Conservation (phyloP, 2,113 vertebrate genomes). For the Mustelus asterias region DNA sequence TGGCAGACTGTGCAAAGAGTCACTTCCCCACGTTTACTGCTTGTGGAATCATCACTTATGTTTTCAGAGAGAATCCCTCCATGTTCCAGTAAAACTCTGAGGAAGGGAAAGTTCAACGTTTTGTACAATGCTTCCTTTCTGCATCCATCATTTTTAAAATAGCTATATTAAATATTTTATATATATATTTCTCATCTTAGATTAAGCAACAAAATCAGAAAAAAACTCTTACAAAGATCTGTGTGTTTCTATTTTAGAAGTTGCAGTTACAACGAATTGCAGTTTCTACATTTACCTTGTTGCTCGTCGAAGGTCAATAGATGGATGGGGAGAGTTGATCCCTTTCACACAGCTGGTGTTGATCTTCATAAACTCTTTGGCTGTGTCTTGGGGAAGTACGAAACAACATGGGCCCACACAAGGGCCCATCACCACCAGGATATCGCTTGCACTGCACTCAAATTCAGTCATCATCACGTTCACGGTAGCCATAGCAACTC, state of each 20-base stretch:
- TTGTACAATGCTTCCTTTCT: neutral
- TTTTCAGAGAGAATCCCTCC: conserved; percentile 72
- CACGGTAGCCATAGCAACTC: conserved; percentile 78
- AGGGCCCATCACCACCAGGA: conserved; percentile 75
- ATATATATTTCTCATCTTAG: neutral
- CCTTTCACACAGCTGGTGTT: conserved; percentile 69
- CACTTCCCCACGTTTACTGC: conserved; percentile 53
- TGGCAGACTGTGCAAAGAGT: conserved; percentile 79
- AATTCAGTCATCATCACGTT: conserved; percentile 74
- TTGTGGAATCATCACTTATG: conserved; percentile 68
- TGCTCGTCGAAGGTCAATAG: conserved; percentile 74
- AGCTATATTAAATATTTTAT: neutral
- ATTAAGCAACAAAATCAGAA: neutral
- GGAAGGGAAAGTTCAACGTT: neutral
- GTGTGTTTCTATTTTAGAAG: neutral
- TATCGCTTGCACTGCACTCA: conserved; percentile 60
- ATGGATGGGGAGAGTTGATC: conserved; percentile 56
- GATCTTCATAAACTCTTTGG: conserved; percentile 62
- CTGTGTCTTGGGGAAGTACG: conserved; percentile 62
- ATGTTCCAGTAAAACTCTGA: conserved; percentile 75
- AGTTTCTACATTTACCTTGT: conserved; percentile 65
- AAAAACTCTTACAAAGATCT: neutral
- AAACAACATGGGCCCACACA: conserved; percentile 86
- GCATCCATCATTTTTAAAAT: neutral
- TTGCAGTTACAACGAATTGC: neutral